phyloP scores from a whole-genome alignment of 2,888 invertebrate genomes.

The Spialia ferax region DNA sequence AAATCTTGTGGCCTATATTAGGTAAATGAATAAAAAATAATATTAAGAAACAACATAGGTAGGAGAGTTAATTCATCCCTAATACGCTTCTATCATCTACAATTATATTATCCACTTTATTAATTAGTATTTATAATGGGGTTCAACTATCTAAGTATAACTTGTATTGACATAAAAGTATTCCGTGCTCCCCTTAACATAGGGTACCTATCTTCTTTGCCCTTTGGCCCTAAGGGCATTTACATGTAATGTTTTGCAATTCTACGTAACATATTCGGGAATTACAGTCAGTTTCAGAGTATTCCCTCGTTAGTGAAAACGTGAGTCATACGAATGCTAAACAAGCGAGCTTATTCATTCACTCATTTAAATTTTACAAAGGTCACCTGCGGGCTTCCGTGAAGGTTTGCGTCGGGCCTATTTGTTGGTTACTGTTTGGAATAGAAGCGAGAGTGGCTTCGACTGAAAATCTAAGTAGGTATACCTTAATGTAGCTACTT shows the following conservation, averaged over 20 bases:
- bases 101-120: too few species aligned
- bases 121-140: too few species aligned
- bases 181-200: not conserved
- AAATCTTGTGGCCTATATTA: too few species aligned
- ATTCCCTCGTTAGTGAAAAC: not conserved
- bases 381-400: constrained; percentile 9
- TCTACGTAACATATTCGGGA: not conserved
- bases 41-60: too few species aligned
- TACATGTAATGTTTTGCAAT: not conserved
- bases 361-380: constrained; percentile 21
- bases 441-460: not conserved
- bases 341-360: constrained; percentile 13
- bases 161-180: not conserved
- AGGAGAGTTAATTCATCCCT: too few species aligned
- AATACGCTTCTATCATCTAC: too few species aligned
- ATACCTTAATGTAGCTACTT: too few species aligned
- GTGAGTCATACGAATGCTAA: not conserved
- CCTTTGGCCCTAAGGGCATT: not conserved
- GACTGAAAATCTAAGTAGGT: not conserved
- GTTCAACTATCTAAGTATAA: too few species aligned
- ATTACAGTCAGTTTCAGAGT: not conserved
- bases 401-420: not conserved
- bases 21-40: too few species aligned
- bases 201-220: too few species aligned
- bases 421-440: not conserved